Evolutionary conservation across 2,113 vertebrate species (phyloP).

Genomic region (Oenanthe oenanthe): DNA sequence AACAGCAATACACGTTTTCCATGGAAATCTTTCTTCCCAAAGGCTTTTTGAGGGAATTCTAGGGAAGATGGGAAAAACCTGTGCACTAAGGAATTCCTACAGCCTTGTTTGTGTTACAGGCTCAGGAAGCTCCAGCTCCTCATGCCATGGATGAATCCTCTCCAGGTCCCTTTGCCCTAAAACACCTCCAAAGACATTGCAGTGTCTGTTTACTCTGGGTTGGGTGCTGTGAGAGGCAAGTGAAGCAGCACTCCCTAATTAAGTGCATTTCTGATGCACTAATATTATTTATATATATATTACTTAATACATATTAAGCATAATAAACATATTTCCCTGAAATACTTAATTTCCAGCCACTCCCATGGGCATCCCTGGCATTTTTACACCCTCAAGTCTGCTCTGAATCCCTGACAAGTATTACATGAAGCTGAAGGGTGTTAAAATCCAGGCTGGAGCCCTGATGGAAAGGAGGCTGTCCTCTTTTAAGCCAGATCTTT

Average conservation of each 20-base stretch:
- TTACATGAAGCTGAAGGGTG: accelerated
- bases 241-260: neutral
- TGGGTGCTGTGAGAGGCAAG: neutral
- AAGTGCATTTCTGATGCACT: neutral
- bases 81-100: accelerated
- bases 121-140: neutral
- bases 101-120: neutral
- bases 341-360: neutral
- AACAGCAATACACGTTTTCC: neutral
- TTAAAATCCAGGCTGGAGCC: neutral
- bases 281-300: neutral
- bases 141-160: neutral
- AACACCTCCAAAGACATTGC: neutral
- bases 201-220: neutral
- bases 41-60: neutral
- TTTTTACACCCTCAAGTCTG: neutral
- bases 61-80: neutral
- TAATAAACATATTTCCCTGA: neutral
- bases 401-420: neutral
- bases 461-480: neutral
- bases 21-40: neutral
- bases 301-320: neutral
- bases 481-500: neutral
- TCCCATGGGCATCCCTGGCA: neutral
- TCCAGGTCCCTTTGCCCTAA: neutral